A percentile compares a stretch with the other conserved stretches of the same genome.
phyloP scores from a whole-genome alignment of 1,140 invertebrate species.

The Octopus sinensis region DNA sequence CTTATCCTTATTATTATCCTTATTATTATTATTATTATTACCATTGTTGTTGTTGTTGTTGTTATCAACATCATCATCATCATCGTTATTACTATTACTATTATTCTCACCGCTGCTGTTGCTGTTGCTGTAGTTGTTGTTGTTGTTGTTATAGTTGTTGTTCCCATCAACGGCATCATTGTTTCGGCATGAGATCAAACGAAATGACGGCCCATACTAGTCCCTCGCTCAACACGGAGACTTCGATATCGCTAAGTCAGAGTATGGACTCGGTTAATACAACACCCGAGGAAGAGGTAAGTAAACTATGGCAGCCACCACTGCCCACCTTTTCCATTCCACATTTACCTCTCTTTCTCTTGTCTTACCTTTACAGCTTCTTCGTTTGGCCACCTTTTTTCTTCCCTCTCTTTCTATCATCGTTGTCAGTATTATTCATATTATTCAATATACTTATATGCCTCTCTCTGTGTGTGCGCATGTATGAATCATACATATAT shows the following conservation, averaged over 20 bases:
- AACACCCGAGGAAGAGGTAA: slow-evolving; percentile 42
- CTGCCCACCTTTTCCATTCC: neutral
- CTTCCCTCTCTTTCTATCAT: neutral
- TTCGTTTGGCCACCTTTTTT: neutral
- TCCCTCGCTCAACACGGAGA: slow-evolving; percentile 35
- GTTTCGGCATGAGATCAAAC: slow-evolving; percentile 26
- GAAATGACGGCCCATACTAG: slow-evolving; percentile 31
- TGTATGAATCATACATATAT: too few species aligned
- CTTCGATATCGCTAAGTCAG: slow-evolving; percentile 38
- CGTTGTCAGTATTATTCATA: too few species aligned
- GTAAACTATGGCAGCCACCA: neutral
- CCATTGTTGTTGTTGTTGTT: slow-evolving; percentile 1
- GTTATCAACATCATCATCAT: neutral
- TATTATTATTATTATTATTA: slow-evolving; percentile 4
- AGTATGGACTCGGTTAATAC: slow-evolving; percentile 45
- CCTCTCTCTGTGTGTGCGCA: too few species aligned
- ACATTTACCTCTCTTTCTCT: neutral
- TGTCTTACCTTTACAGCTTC: neutral
- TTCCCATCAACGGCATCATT: neutral
- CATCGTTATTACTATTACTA: neutral
- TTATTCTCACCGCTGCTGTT: neutral
- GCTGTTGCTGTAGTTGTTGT: neutral
- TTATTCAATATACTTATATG: too few species aligned
- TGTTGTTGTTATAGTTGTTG: neutral
- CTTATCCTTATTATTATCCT: neutral